Base-by-base conservation (phyloP, 2,888 invertebrate genomes). In the Agonopterix arenella region DNA sequence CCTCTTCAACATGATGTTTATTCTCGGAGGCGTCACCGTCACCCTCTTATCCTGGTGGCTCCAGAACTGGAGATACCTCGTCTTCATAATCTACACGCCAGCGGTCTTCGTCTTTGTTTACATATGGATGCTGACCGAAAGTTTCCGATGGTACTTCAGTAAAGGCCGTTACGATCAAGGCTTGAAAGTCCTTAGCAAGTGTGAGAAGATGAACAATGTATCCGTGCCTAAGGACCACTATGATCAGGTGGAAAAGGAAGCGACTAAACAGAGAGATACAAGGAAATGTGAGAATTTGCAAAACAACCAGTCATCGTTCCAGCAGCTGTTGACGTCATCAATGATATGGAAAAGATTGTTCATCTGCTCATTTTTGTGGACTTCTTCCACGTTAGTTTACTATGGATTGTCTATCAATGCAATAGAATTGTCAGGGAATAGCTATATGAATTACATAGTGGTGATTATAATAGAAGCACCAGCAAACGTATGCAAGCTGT, bases 401-500 rank as follows among this genome's bases (percentile, higher is more conserved):
- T 96, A 95, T 58, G 96, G 96, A 0, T 78, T 96, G 36, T 94
- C 94, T 0, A 89, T 96, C 43, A 95, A 95, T 68, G 93, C 96
- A 0, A 94, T 95, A 45, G 90, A 93, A 4, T 74, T 96, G 18
- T 92, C 93, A 11, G 95, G 95, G 1, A 93, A 95, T 62, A 93
- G 93, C 62, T 95, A 95, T 65, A 66, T 93, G 44, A 96, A 95
- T 69, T 96, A 96, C 60, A 93, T 95, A 7, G 92, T 69, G 64
- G 90, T 76, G 73, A 90, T 79, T 71, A 88, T 77, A 0, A 91
- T 94, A 18, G 95, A 95, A 70, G 92, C 95, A n/a, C 95, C 95
- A 0, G 94, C 93, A 0, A 94, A 94, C 68, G 77, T 93, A 8
- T 71, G 92, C 64, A 93, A 93, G 42, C 88, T 92, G 59, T 80